Percentiles rank a stretch among this genome's conserved stretches.
These are phyloP conservation scores for Chrysaora quinquecirrha DNA, from an alignment of 30 jellyfish, hydroid and myxozoan species.

Conservation along the genomic window DNA sequence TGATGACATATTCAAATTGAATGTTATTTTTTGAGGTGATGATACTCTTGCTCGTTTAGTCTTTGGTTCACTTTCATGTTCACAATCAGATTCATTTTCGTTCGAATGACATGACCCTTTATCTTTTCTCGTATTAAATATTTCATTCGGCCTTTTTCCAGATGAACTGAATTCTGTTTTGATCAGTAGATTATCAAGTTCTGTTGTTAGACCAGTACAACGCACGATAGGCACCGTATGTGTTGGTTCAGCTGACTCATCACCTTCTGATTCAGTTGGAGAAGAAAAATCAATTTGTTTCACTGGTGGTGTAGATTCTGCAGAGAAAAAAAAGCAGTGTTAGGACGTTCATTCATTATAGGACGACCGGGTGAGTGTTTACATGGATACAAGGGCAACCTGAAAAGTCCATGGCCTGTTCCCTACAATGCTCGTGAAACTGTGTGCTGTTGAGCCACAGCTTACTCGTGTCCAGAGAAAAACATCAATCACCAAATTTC, in stretches of 20 bases:
- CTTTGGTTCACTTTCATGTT: conserved; percentile 6
- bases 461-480: too few relatives aligned
- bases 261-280: conserved; percentile 25
- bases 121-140: neutral
- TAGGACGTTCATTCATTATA: too few relatives aligned
- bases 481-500: too few relatives aligned
- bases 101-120: neutral
- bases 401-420: too few relatives aligned
- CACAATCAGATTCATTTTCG: neutral
- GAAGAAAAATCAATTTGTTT: conserved; percentile 48
- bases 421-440: too few relatives aligned
- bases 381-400: too few relatives aligned
- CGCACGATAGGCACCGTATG: neutral
- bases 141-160: conserved; percentile 8
- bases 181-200: conserved; percentile 31
- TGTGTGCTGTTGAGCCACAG: too few relatives aligned
- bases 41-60: conserved; percentile 51
- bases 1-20: conserved; percentile 20
- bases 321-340: too few relatives aligned
- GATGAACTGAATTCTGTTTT: conserved; percentile 30
- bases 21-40: conserved; percentile 13
- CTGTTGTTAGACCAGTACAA: conserved; percentile 57
- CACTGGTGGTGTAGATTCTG: conserved; percentile 3
- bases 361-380: too few relatives aligned
- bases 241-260: conserved; percentile 18